These are phyloP conservation scores for Drosophila paramelanica DNA, from an alignment of 2,888 invertebrate genomes.

Conservation along the genomic window DNA sequence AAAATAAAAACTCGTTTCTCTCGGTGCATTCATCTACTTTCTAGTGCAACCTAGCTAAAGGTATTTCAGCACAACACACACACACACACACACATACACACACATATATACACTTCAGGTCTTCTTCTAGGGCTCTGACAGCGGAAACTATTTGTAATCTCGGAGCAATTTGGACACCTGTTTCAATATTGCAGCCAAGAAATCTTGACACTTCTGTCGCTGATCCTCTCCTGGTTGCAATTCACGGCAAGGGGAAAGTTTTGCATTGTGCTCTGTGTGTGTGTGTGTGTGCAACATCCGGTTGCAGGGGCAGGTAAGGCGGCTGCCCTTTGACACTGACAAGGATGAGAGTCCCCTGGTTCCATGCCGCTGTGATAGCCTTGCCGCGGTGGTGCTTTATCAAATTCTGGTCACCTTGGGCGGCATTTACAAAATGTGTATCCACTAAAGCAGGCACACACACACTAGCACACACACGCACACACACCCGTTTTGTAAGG, in stretches of 20 bases:
- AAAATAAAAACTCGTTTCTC: neutral
- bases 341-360: slow-evolving; percentile 23
- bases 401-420: slow-evolving; percentile 76
- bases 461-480: slow-evolving; percentile 31
- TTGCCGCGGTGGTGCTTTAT: slow-evolving; percentile 74
- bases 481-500: slow-evolving; percentile 26
- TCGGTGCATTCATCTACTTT: slow-evolving; percentile 2
- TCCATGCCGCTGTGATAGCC: slow-evolving; percentile 57
- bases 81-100: neutral
- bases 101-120: neutral
- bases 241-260: slow-evolving; percentile 33
- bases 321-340: slow-evolving; percentile 41
- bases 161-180: slow-evolving; percentile 71
- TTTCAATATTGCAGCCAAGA: slow-evolving; percentile 73
- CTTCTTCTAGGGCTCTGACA: slow-evolving; percentile 11
- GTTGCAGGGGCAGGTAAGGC: slow-evolving; percentile 50
- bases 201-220: slow-evolving; percentile 58
- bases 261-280: slow-evolving; percentile 44
- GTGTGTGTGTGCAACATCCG: slow-evolving; percentile 50
- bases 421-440: slow-evolving; percentile 75
- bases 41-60: neutral
- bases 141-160: slow-evolving; percentile 63
- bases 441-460: slow-evolving; percentile 48
- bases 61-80: neutral
- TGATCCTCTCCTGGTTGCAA: slow-evolving; percentile 47